Conservation (phyloP, 2,888 invertebrate genomes). For the Eristalinus aeneus region DNA sequence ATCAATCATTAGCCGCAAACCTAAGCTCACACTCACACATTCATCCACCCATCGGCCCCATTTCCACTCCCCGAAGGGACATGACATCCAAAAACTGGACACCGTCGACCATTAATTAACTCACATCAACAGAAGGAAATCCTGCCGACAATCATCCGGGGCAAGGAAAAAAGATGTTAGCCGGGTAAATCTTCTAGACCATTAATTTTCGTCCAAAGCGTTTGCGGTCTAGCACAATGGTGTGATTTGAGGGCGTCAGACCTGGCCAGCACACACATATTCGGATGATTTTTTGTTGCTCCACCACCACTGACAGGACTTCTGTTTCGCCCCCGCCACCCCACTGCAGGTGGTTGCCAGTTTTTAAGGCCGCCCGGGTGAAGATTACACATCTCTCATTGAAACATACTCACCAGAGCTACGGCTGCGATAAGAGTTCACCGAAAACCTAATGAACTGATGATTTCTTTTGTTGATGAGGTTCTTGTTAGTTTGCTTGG, state of each 20-base stretch:
- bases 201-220: slow-evolving; percentile 70
- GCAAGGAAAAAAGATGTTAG: slow-evolving; percentile 51
- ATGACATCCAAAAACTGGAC: slow-evolving; percentile 61
- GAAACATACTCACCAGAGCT: slow-evolving; percentile 30
- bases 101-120: slow-evolving; percentile 66
- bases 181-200: slow-evolving; percentile 65
- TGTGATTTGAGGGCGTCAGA: slow-evolving; percentile 67
- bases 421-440: slow-evolving; percentile 62
- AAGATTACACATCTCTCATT: slow-evolving; percentile 41
- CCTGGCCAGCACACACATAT: slow-evolving; percentile 46
- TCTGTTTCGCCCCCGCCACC: background rate
- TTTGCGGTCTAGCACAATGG: slow-evolving; percentile 62
- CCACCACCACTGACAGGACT: background rate
- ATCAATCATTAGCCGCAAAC: slow-evolving; percentile 25
- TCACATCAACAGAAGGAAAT: slow-evolving; percentile 66
- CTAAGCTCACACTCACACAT: background rate
- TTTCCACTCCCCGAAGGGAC: background rate
- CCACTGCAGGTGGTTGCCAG: slow-evolving; percentile 23
- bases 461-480: slow-evolving; percentile 72
- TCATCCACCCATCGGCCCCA: background rate
- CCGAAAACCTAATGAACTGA: slow-evolving; percentile 72
- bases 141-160: slow-evolving; percentile 65
- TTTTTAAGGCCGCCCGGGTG: slow-evolving; percentile 16
- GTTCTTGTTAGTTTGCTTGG: slow-evolving; percentile 64
- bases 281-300: slow-evolving; percentile 20